phyloP scores from a whole-genome alignment of 2,888 invertebrate species.

The Drosophila kuntzei region DNA sequence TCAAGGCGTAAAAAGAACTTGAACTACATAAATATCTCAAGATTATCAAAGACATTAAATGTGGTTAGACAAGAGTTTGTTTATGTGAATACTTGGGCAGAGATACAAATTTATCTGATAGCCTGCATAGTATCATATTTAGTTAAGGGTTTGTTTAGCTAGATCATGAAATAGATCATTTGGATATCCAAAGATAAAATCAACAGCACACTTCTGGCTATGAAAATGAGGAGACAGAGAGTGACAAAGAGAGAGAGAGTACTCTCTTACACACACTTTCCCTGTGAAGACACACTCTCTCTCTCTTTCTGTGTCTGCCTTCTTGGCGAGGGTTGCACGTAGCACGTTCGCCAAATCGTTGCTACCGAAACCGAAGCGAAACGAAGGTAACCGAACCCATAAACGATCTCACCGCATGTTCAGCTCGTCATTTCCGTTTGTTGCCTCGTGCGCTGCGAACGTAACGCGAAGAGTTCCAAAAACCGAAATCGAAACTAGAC shows the following conservation, averaged over 20 bases:
- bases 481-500: neutral
- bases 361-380: conserved; percentile 17
- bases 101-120: neutral
- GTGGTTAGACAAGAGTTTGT: too few species aligned
- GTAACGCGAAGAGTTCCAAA: conserved; percentile 30
- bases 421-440: conserved; percentile 73
- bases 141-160: neutral
- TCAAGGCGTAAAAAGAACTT: too few species aligned
- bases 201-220: conserved; percentile 22
- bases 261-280: neutral
- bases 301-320: neutral
- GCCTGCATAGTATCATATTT: neutral
- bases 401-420: conserved; percentile 36
- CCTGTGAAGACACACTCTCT: neutral
- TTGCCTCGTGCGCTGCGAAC: conserved; percentile 69
- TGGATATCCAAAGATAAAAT: neutral
- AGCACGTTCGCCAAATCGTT: conserved; percentile 22
- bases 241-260: neutral
- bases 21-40: neutral
- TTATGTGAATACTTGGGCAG: too few species aligned
- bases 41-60: neutral
- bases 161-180: neutral
- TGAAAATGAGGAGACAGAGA: neutral
- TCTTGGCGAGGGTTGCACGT: conserved; percentile 45
- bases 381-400: conserved; percentile 50